Base-by-base conservation (phyloP, 2,888 invertebrate genomes). In the Erebia palarica region DNA sequence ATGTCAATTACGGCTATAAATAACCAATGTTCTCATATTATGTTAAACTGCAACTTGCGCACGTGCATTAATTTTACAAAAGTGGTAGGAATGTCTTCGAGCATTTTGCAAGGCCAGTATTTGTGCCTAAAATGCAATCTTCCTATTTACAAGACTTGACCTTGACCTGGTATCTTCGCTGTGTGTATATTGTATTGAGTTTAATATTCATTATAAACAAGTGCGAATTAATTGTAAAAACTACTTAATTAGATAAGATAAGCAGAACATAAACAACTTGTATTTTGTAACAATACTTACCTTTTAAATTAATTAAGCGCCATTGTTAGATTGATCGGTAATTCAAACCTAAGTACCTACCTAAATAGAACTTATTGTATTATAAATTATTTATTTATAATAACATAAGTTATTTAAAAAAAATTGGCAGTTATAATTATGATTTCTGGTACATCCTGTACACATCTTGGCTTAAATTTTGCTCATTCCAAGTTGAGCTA, bases 21-120 rank as follows among this genome's bases (percentile, higher is more conserved):
- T 59, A 68, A 68, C 47, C 36, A 36, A 59, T n/a, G 14, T 5
- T 44, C 21, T 14, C 11, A 63, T n/a, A 21, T 63, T 63, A 21
- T 49, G 49, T 21, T 49, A 63, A 0, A 21, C 18, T 49, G 13
- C 47, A 21, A 18, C 11, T 60, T 59, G 36, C 61, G 18, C 47
- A 61, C 18, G 61, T 61, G 49, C 21, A 14, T 14, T 51, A 0
- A n/a, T 64, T 64, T 36, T 36, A 36, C 51, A n/a, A 53, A 64
- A 27, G 58, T 66, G 42, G 42, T 21, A 21, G 1, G 3, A 2
- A 21, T 27, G 27, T 27, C 27, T 27, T 27, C 27, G 36, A 36
- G 36, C 36, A 36, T 36, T 36, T 36, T 36, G 36, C 36, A 36
- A 36, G 36, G 3, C 36, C 7, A 36, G 7, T 36, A 36, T 36